A percentile compares a stretch with the other conserved stretches of the same genome.
Evolutionary conservation across 2,113 vertebrate genomes (phyloP).

Genomic region (Sciurus niger): DNA sequence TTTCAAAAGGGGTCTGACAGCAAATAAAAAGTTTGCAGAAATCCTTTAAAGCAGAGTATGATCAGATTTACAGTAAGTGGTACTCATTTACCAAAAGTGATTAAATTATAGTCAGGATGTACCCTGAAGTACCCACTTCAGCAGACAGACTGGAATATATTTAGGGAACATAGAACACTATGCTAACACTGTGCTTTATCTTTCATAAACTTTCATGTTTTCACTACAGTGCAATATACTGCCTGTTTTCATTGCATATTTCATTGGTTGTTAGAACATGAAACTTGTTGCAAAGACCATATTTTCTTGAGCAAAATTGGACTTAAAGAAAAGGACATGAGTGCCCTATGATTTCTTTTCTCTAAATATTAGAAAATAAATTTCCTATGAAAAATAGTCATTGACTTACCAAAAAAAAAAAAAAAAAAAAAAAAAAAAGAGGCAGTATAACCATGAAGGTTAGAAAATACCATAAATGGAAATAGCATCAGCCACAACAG

Average conservation of each 20-base stretch:
- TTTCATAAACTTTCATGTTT: conserved; percentile 17
- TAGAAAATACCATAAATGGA: conserved; percentile 15
- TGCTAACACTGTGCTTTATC: background rate
- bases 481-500: background rate
- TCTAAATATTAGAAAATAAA: conserved; percentile 22
- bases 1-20: conserved; percentile 60
- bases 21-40: conserved; percentile 72
- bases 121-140: conserved; percentile 64
- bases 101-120: conserved; percentile 68
- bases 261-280: background rate
- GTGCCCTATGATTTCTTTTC: background rate
- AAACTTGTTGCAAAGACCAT: background rate
- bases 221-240: background rate
- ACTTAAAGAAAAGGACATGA: background rate
- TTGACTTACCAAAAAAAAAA: conserved; percentile 7
- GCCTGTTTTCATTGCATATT: background rate
- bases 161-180: conserved; percentile 15
- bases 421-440: background rate
- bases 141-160: conserved; percentile 63
- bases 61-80: conserved; percentile 71
- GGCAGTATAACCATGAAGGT: fast-evolving
- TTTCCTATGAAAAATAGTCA: background rate
- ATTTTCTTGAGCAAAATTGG: background rate
- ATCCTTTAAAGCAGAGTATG: conserved; percentile 51
- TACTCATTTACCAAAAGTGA: conserved; percentile 77